Conservation (phyloP, 2,113 vertebrate genomes). For the Syrmaticus mikado region DNA sequence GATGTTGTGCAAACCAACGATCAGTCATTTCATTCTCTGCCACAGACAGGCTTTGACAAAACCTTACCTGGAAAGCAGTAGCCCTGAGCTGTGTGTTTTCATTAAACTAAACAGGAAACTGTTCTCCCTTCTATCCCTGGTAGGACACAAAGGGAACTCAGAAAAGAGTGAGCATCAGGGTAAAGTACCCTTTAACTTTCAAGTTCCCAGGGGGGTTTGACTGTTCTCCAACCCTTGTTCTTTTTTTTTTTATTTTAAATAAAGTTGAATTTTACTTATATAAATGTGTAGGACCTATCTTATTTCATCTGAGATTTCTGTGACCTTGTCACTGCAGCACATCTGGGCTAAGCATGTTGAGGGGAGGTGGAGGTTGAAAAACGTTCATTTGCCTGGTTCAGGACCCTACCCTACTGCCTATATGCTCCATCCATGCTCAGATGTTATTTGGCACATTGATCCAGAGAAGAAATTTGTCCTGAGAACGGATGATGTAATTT, state of each 20-base stretch:
- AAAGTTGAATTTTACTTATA: neutral
- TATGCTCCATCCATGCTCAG: accelerated
- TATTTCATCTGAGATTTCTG: neutral
- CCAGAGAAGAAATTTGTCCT: neutral
- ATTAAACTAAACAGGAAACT: neutral
- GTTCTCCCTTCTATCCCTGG: neutral
- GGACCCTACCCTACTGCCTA: neutral
- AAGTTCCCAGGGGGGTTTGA: neutral
- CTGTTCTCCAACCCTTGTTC: neutral
- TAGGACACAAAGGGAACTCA: accelerated
- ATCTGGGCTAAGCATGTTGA: neutral
- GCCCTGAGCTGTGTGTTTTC: neutral
- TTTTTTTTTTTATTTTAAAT: neutral
- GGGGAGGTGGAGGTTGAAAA: neutral
- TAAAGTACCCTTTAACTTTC: neutral
- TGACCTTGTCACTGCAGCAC: neutral
- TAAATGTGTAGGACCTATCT: neutral
- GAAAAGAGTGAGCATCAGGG: accelerated
- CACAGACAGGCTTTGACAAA: neutral
- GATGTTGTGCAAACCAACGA: neutral
- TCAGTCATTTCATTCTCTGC: neutral
- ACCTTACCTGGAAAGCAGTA: neutral
- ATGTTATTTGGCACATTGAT: neutral
- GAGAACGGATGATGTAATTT: neutral
- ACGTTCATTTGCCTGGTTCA: neutral